Conservation (phyloP, 2,888 invertebrate genomes). For the Scaptomyza cyrtandrae region DNA sequence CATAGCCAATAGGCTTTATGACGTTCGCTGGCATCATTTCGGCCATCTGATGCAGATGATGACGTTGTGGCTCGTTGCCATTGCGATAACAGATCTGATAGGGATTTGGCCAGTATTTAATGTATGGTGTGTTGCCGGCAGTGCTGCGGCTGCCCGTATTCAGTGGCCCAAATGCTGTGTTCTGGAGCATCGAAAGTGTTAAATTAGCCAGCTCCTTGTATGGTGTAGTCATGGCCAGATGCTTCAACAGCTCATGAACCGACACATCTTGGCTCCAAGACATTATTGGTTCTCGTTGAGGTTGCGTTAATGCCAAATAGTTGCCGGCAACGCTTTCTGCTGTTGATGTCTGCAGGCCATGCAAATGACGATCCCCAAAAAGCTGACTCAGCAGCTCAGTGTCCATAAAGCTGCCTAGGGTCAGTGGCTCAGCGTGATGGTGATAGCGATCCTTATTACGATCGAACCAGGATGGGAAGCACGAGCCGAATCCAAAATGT, state of each 20-base stretch:
- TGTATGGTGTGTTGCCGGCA: constrained; percentile 17
- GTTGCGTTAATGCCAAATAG: neutral
- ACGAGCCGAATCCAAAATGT: neutral
- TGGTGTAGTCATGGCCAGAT: constrained; percentile 28
- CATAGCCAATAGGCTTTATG: no score
- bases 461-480: constrained; percentile 11
- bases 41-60: no score
- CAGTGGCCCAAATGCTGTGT: constrained; percentile 33
- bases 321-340: constrained; percentile 4
- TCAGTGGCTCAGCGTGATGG: constrained; percentile 38
- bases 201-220: constrained; percentile 32
- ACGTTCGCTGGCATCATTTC: no score
- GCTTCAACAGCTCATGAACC: constrained; percentile 14
- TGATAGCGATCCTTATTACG: constrained; percentile 32
- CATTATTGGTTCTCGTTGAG: neutral
- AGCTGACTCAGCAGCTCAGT: constrained; percentile 14
- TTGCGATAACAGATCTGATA: constrained; percentile 20
- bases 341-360: neutral
- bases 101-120: constrained; percentile 40
- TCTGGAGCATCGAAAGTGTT: constrained; percentile 27
- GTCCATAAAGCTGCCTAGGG: constrained; percentile 39
- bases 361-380: neutral
- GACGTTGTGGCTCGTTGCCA: neutral
- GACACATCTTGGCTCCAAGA: constrained; percentile 15
- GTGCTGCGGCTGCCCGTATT: constrained; percentile 25